Percentiles rank a stretch among this genome's conserved stretches.
Conservation (phyloP, 2,888 invertebrate genomes). For the Bimastos eiseni region DNA sequence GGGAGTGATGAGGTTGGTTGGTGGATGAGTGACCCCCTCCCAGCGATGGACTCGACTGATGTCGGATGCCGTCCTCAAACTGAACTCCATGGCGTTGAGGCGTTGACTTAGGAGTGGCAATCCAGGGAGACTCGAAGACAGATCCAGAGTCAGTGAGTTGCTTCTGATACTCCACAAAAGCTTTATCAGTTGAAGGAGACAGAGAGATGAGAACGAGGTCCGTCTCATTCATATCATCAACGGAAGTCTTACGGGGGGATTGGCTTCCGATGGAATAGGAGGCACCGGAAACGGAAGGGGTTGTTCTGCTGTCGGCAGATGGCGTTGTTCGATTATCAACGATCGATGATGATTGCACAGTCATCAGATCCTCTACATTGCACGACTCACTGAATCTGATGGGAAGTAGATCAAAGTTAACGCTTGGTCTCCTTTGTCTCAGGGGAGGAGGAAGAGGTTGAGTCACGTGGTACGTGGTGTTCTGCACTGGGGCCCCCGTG, state of each 20-base stretch:
- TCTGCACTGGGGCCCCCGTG: neutral
- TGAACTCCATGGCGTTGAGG: constrained; percentile 54
- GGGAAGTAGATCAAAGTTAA: constrained; percentile 53
- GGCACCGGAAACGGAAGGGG: constrained; percentile 41
- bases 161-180: constrained; percentile 49
- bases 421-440: constrained; percentile 62
- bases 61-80: constrained; percentile 52
- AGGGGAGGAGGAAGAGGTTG: constrained; percentile 74
- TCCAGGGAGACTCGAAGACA: constrained; percentile 32
- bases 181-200: constrained; percentile 41
- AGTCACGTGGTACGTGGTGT: neutral
- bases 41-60: constrained; percentile 2
- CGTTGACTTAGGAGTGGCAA: constrained; percentile 48
- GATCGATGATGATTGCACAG: neutral
- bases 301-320: constrained; percentile 38
- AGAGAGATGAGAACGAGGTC: constrained; percentile 41
- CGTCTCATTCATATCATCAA: constrained; percentile 50
- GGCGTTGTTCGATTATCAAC: constrained; percentile 29
- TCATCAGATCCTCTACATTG: too few relatives aligned
- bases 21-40: neutral
- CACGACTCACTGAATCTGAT: constrained; percentile 50
- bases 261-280: constrained; percentile 32
- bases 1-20: neutral
- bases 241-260: constrained; percentile 31
- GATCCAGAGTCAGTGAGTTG: constrained; percentile 52